phyloP scores from a whole-genome alignment of 2,888 invertebrate species.

The Yponomeuta cagnagella region DNA sequence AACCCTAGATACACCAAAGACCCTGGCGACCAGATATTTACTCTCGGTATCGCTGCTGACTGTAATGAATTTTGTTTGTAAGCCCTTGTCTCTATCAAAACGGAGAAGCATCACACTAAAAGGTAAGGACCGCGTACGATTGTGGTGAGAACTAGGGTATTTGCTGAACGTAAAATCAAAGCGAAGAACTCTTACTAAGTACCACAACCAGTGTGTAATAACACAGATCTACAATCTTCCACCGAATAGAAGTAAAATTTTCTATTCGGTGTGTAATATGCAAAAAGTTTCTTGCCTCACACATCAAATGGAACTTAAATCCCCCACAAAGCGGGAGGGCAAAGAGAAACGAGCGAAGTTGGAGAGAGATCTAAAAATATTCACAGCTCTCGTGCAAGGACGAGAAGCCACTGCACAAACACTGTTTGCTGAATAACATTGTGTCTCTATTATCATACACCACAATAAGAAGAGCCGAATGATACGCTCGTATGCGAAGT shows the following conservation, averaged over 20 bases:
- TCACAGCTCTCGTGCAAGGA: neutral
- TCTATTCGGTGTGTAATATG: neutral
- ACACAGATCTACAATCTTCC: neutral
- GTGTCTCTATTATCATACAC: slow-evolving; percentile 5
- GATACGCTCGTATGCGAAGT: neutral
- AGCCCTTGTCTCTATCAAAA: no score
- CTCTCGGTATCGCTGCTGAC: no score
- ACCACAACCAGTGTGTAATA: neutral
- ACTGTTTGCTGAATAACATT: slow-evolving; percentile 6
- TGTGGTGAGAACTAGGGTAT: no score
- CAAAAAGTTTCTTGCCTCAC: neutral
- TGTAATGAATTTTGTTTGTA: no score
- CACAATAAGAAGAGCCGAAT: neutral
- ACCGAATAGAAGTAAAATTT: neutral
- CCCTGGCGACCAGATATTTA: no score
- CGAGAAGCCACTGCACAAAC: slow-evolving; percentile 8
- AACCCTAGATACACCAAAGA: no score
- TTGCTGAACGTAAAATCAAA: no score
- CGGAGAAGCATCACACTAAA: no score
- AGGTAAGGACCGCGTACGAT: no score
- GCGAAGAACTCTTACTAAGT: no score
- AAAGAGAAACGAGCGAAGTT: slow-evolving; percentile 16
- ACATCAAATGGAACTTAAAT: neutral
- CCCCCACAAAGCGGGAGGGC: slow-evolving; percentile 20
- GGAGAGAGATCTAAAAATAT: slow-evolving; percentile 2